Base-by-base conservation (phyloP, 2,113 vertebrate genomes). In the Fulica atra region DNA sequence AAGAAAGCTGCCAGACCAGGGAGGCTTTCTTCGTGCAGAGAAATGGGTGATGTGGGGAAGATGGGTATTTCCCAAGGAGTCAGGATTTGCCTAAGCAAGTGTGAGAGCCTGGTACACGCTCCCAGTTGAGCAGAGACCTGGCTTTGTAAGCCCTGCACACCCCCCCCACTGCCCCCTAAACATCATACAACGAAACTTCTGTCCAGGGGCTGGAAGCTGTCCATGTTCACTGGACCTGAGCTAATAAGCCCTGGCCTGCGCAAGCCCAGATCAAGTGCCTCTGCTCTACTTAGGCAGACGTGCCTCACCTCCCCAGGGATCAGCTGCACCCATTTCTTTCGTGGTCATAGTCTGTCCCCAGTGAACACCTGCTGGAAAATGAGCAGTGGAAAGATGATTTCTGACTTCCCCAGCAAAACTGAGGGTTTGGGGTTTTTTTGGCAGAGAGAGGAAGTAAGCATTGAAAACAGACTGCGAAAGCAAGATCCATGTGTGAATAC, bases 101-200 rank as follows among this genome's bases (percentile, higher is more conserved):
- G 4, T 28, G 25, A 89, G n/a, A 46, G 60, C n/a, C 60, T 46
- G 81, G 53, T 81, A 74, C 29, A 35, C 56, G 21, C 20, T 89
- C 11, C 57, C 17, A 72, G 13, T 15, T 3, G 6, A 86, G 56
- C 42, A 95, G 53, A 85, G 44, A 91, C 73, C 70, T 66, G 70
- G 60, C 46, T 87, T 65, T 81, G 29, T 48, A 87, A 85, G 69
- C 57, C 44, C 38, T 23, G 21, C 48, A 48, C 50, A 13, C 51
- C 25, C 25, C 8, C 82, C 16, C 35, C n/a, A n/a, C n/a, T n/a
- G 79, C 13, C 6, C 82, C 20, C 35, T 81, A 73, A 85, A 60
- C 61, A 79, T 46, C 40, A 51, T 9, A 93, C 94, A 93, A 82
- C 89, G 88, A 35, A 93, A n/a, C 85, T 88, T 89, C 92, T 93